phyloP scores from a whole-genome alignment of 2,797 vertebrate species.

The Rhabdomys pumilio region DNA sequence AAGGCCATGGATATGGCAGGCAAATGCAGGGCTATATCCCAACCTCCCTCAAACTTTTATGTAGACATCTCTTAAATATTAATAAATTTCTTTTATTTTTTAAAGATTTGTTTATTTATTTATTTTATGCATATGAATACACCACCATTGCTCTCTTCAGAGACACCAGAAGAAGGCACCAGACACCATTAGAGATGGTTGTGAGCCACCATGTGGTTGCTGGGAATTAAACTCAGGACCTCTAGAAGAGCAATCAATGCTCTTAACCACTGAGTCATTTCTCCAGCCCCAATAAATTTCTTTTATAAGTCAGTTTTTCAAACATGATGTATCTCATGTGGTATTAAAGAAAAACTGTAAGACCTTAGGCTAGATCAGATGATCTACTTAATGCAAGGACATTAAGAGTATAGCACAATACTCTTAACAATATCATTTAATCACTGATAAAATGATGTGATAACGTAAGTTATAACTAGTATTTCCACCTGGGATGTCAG shows the following conservation, averaged over 20 bases:
- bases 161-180: too few species aligned
- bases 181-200: too few species aligned
- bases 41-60: background rate
- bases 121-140: too few species aligned
- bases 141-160: too few species aligned
- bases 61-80: background rate
- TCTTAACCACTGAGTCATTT: too few species aligned
- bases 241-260: too few species aligned
- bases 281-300: background rate
- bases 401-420: background rate
- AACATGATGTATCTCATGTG: background rate
- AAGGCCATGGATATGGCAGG: background rate
- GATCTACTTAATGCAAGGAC: background rate
- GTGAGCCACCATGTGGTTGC: too few species aligned
- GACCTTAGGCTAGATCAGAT: background rate
- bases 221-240: too few species aligned
- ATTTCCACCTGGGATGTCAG: background rate
- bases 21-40: background rate
- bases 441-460: conserved; percentile 26
- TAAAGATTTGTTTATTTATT: too few species aligned
- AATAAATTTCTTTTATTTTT: background rate
- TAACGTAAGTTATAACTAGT: background rate
- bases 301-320: background rate
- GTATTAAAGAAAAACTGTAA: background rate
- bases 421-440: background rate